Evolutionary conservation across 1,140 invertebrate species (phyloP).

Genomic region (Drosophila repletoides): DNA sequence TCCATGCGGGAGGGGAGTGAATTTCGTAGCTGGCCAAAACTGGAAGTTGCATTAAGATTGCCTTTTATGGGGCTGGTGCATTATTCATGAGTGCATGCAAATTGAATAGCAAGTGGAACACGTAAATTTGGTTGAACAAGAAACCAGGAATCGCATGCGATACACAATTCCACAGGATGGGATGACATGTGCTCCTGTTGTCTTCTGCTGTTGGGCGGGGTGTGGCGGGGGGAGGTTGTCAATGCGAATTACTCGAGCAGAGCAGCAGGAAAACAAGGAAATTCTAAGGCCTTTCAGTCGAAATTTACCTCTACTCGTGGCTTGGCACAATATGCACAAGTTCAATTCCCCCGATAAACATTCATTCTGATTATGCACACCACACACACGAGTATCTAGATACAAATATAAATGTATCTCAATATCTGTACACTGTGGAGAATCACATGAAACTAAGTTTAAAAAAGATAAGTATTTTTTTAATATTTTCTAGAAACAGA

Average conservation of each 20-base stretch:
- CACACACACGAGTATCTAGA: conserved; percentile 1
- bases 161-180: background rate
- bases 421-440: no score
- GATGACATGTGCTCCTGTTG: conserved; percentile 24
- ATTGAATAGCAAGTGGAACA: conserved; percentile 73
- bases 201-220: conserved; percentile 29
- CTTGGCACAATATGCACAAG: conserved; percentile 43
- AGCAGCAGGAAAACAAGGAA: conserved; percentile 4
- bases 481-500: no score
- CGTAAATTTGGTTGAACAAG: conserved; percentile 32
- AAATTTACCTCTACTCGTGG: conserved; percentile 9
- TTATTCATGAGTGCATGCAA: conserved; percentile 81
- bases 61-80: conserved; percentile 41
- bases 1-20: background rate
- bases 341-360: conserved; percentile 73
- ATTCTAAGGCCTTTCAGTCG: conserved; percentile 15
- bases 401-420: no score
- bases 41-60: conserved; percentile 33
- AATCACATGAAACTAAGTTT: no score
- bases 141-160: conserved; percentile 10
- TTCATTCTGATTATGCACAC: conserved; percentile 81
- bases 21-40: background rate
- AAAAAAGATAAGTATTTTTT: no score
- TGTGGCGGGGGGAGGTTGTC: no score
- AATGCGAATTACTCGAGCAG: conserved; percentile 53